Evolutionary conservation across 2,113 vertebrate species (phyloP).

Genomic region (Circaetus cinerascens): DNA sequence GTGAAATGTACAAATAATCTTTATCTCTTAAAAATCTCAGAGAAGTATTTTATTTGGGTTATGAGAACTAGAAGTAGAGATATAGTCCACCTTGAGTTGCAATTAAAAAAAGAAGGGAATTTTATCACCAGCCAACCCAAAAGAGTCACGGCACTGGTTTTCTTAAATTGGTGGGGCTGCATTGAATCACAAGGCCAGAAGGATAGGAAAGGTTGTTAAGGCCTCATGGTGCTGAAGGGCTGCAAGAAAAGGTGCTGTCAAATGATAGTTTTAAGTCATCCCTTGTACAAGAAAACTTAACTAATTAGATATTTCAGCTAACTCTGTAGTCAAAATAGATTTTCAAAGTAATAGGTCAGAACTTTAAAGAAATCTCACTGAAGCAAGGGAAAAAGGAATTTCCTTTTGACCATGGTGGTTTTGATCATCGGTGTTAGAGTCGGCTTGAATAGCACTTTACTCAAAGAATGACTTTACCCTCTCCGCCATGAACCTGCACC

Average conservation of each 20-base stretch:
- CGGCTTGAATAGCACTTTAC: not conserved
- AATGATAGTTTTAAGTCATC: not conserved
- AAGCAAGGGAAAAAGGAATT: not conserved
- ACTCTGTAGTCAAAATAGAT: not conserved
- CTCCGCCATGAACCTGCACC: not conserved
- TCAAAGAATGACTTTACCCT: not conserved
- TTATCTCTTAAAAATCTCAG: not conserved
- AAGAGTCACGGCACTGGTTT: fast-evolving
- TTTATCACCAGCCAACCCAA: not conserved
- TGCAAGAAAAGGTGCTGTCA: not conserved
- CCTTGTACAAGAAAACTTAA: not conserved
- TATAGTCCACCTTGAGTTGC: not conserved
- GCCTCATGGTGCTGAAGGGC: not conserved
- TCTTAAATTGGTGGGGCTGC: not conserved
- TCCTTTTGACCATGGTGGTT: not conserved
- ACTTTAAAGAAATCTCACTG: not conserved
- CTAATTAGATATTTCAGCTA: not conserved
- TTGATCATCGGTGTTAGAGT: not conserved
- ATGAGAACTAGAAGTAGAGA: not conserved
- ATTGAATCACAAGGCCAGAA: not conserved
- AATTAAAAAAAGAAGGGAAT: not conserved
- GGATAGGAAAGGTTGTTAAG: not conserved
- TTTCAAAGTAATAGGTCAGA: not conserved
- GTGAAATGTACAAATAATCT: not conserved
- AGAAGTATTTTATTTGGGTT: not conserved